Conservation (phyloP, 2,888 invertebrate genomes). For the Thalpophila matura region DNA sequence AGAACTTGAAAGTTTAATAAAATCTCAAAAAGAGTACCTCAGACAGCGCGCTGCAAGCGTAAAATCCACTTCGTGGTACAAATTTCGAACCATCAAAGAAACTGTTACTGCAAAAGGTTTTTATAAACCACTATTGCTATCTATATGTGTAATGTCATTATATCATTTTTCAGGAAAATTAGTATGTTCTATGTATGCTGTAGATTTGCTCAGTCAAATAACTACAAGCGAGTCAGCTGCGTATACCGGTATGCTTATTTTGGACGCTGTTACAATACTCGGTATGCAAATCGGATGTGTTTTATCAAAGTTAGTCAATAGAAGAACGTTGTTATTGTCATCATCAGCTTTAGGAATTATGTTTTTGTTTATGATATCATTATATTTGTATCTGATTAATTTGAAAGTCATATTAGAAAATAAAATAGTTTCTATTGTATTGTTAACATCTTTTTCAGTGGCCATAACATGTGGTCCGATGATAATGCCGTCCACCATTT, state of each 20-base stretch:
- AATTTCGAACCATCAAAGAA: slow-evolving; percentile 47
- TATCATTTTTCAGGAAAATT: slow-evolving; percentile 69
- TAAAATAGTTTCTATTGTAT: slow-evolving; percentile 68
- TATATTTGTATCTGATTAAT: slow-evolving; percentile 74
- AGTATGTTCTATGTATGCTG: slow-evolving; percentile 72
- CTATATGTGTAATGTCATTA: slow-evolving; percentile 64
- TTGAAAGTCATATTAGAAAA: slow-evolving; percentile 67
- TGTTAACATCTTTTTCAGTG: slow-evolving; percentile 74
- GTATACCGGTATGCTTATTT: slow-evolving; percentile 77
- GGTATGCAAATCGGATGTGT: slow-evolving; percentile 78
- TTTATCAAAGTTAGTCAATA: slow-evolving; percentile 70
- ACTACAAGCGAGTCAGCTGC: slow-evolving; percentile 72
- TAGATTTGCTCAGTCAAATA: slow-evolving; percentile 74
- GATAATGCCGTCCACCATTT: slow-evolving; percentile 75
- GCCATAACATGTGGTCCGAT: slow-evolving; percentile 78
- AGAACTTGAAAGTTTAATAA: slow-evolving; percentile 65
- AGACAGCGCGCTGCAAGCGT: slow-evolving; percentile 39
- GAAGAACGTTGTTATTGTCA: slow-evolving; percentile 72
- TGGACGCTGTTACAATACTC: slow-evolving; percentile 79
- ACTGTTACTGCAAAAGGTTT: slow-evolving; percentile 60
- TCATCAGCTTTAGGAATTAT: slow-evolving; percentile 70
- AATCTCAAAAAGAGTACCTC: slow-evolving; percentile 57
- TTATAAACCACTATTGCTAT: slow-evolving; percentile 68
- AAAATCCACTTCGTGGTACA: slow-evolving; percentile 43
- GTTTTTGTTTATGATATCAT: slow-evolving; percentile 73